Base-by-base conservation (phyloP, 2,888 invertebrate species). In the Polylopha cassiicola region DNA sequence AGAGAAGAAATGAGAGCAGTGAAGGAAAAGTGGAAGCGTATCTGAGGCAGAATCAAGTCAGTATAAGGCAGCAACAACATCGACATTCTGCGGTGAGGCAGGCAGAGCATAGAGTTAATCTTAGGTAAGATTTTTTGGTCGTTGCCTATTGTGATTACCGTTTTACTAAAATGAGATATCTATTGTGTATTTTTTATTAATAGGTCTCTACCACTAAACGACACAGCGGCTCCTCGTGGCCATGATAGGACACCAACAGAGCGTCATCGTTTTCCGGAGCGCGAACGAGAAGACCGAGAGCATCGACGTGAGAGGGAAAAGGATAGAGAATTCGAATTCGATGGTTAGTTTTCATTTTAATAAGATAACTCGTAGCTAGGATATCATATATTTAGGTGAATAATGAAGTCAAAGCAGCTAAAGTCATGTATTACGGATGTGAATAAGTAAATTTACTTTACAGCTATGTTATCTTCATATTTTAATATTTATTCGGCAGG, bases 161-260 rank as follows among this genome's bases (percentile, higher is more conserved):
- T 17, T 4, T 6, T 17, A 4, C 6, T 4, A 4, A 6, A 4
- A 4, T 17, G 4, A 4, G 16, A 16, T 16, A 15, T n/a, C 3
- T 8, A n/a, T 29, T n/a, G 5, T 29, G 4, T 15, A 26, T 2
- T 10, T 4, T 32, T 43, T 16, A 6, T 24, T 17, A 17, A 1
- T 62, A 86, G 86, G 53, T 82, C 86, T 5, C 70, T 86, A 1
- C 85, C 86, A 0, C 57, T 86, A 0, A 86, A 84, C 49, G 86
- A 86, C 21, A 59, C 58, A 22, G 64, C 66, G 28, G 52, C 73
- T n/a, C 44, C 74, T n/a, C 73, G 80, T n/a, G 74, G 80, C 11
- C 78, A 84, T 45, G 86, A 86, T 26, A 54, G 81, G 29, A 85
- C 86, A 3, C 86, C 86, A 2, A 81, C 81, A 1, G 86, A 85